A percentile compares a stretch with the other conserved stretches of the same genome.
Evolutionary conservation across 2,113 vertebrate species (phyloP).

Genomic region (Pteronura brasiliensis): DNA sequence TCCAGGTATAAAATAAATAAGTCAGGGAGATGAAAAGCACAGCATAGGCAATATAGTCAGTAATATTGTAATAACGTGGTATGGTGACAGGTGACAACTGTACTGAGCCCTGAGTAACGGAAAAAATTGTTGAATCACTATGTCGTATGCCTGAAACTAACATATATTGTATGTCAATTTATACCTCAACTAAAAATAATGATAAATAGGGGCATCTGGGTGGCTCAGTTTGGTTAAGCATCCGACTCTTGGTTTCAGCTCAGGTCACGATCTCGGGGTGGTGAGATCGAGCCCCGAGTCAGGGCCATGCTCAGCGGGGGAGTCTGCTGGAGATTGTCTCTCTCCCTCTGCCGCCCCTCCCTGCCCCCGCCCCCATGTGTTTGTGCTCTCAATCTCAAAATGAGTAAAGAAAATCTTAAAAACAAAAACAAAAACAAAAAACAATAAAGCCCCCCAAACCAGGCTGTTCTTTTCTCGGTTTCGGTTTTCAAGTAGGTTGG

Average conservation of each 20-base stretch:
- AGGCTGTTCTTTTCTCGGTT: neutral
- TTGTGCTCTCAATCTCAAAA: neutral
- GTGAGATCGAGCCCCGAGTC: fast-evolving
- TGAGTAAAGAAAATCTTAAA: neutral
- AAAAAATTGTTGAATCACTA: neutral
- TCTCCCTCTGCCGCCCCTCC: neutral
- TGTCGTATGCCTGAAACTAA: neutral
- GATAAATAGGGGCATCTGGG: neutral
- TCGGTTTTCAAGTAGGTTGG: neutral
- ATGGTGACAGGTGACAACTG: neutral
- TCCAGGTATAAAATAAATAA: neutral
- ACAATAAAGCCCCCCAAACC: neutral
- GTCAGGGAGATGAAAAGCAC: neutral
- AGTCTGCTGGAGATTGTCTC: neutral
- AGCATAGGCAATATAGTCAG: neutral
- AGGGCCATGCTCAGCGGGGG: neutral
- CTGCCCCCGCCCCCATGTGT: neutral
- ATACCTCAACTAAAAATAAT: neutral
- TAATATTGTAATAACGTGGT: neutral
- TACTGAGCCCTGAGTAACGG: neutral
- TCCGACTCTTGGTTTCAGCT: neutral
- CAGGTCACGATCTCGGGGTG: neutral
- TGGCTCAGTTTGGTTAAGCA: neutral
- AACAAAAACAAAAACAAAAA: neutral
- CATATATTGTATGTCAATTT: neutral